These are phyloP conservation scores for Ceratitis capitata DNA, from an alignment of 1,140 invertebrate species.

Conservation along the genomic window DNA sequence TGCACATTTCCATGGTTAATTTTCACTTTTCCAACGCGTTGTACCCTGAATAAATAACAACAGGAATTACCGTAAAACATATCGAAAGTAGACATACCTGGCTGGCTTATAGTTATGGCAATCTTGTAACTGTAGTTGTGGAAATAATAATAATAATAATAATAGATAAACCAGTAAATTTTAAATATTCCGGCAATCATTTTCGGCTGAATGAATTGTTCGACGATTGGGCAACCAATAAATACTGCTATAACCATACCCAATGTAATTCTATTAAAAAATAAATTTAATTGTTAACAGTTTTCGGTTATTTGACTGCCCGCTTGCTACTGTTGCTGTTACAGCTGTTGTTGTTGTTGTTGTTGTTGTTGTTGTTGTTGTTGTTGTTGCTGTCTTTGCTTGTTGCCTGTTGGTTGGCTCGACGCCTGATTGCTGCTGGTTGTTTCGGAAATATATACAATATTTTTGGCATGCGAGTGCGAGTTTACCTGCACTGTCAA, in stretches of 20 bases:
- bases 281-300: conserved; percentile 8
- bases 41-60: too few species aligned
- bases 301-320: conserved; percentile 26
- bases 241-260: conserved; percentile 7
- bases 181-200: conserved; percentile 18
- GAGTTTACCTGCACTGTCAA: neutral
- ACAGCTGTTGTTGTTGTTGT: neutral
- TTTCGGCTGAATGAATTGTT: conserved; percentile 2
- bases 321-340: too few species aligned
- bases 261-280: conserved; percentile 24
- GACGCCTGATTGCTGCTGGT: neutral
- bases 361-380: too few species aligned
- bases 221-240: neutral
- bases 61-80: too few species aligned
- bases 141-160: neutral
- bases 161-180: neutral
- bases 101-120: too few species aligned
- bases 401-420: neutral
- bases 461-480: too few species aligned
- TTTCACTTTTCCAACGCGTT: too few species aligned
- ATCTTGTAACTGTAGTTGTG: too few species aligned
- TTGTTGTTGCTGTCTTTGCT: neutral
- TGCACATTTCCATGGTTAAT: too few species aligned
- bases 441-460: neutral
- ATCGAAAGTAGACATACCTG: too few species aligned